Conservation (phyloP, 2,113 vertebrate species). For the Todiramphus chloris region DNA sequence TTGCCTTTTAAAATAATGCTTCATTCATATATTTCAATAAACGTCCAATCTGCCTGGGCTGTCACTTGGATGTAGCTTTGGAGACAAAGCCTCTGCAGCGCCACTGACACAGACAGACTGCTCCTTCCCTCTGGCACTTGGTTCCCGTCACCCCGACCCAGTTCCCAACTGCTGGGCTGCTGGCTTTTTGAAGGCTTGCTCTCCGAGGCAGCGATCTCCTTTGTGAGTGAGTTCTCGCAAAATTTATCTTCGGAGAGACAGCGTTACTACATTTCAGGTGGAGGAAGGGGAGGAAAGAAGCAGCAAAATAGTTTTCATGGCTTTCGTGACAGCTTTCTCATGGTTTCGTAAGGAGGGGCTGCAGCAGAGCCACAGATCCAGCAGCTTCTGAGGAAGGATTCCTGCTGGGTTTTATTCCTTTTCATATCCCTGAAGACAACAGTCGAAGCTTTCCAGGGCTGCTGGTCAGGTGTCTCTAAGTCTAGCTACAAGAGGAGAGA, state of each 20-base stretch:
- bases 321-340: rapidly evolving
- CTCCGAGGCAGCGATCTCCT: background rate
- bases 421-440: background rate
- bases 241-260: background rate
- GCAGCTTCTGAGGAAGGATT: background rate
- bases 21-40: constrained; percentile 44
- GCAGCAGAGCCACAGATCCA: background rate
- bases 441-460: background rate
- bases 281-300: background rate
- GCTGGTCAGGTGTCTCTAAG: background rate
- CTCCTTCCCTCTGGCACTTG: background rate
- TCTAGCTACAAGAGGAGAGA: background rate
- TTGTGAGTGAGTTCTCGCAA: background rate
- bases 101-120: background rate
- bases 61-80: background rate
- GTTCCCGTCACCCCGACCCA: background rate
- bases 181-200: background rate
- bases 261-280: background rate
- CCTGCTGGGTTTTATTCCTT: background rate
- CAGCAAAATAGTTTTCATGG: background rate
- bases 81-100: background rate
- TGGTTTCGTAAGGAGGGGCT: background rate
- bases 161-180: background rate
- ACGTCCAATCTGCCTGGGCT: background rate
- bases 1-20: constrained; percentile 34